Conservation (phyloP, 2,888 invertebrate genomes). For the Yponomeuta evonymella region DNA sequence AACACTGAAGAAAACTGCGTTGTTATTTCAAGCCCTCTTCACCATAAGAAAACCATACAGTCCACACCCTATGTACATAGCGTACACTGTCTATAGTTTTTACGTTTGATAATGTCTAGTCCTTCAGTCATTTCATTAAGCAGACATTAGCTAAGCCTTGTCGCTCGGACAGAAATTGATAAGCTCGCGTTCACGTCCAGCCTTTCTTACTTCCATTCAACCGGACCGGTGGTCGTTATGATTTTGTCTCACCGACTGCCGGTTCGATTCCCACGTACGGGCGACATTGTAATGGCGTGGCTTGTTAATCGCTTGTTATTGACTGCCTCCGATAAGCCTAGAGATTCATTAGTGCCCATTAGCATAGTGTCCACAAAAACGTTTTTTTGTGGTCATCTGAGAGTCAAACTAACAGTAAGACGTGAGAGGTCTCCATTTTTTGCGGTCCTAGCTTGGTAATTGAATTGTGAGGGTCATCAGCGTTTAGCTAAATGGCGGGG, state of each 20-base stretch:
- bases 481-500: background rate
- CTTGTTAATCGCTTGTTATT: background rate
- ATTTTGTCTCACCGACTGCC: background rate
- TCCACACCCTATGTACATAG: too few relatives aligned
- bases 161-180: background rate
- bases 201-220: background rate
- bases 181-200: too few relatives aligned
- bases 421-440: background rate
- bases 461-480: slow-evolving; percentile 2
- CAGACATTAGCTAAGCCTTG: background rate
- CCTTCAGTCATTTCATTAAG: background rate
- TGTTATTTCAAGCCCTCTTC: too few relatives aligned
- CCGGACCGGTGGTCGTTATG: background rate
- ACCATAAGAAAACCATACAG: too few relatives aligned
- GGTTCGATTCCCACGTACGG: background rate
- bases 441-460: background rate
- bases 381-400: background rate
- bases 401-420: background rate
- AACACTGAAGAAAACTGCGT: too few relatives aligned
- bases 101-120: background rate
- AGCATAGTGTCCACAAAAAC: background rate
- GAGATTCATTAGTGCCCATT: background rate
- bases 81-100: background rate
- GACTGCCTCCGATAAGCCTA: slow-evolving; percentile 1
- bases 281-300: background rate